These are phyloP conservation scores for Cynodonichthys magdalenae DNA, from an alignment of 2,797 vertebrate species.

Conservation along the genomic window DNA sequence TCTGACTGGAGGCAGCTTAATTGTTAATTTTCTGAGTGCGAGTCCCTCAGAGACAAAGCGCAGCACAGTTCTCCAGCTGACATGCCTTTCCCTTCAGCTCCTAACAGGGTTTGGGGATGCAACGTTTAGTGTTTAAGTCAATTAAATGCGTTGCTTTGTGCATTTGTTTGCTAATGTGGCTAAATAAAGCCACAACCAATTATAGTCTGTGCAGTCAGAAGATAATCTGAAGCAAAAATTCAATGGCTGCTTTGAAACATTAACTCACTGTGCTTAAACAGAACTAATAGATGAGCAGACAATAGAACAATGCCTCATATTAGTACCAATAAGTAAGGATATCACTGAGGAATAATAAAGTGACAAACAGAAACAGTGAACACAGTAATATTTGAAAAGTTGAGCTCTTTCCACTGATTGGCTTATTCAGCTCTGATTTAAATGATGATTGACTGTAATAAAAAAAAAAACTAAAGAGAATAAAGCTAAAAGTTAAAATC, in stretches of 20 bases:
- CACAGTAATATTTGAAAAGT: slow-evolving; percentile 34
- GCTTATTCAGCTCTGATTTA: slow-evolving; percentile 50
- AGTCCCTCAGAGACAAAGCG: slow-evolving; percentile 67
- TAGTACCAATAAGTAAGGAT: slow-evolving; percentile 8
- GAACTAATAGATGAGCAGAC: not conserved
- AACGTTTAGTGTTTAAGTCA: slow-evolving; percentile 58
- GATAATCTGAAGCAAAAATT: slow-evolving; percentile 2
- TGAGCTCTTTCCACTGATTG: slow-evolving; percentile 38
- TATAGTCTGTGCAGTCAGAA: not conserved
- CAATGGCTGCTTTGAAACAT: slow-evolving; percentile 6
- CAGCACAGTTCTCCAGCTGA: slow-evolving; percentile 42
- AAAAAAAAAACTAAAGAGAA: not conserved
- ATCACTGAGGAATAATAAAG: slow-evolving; percentile 1
- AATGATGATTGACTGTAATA: slow-evolving; percentile 2
- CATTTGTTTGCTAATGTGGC: slow-evolving; percentile 9
- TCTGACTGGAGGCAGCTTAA: slow-evolving; percentile 84
- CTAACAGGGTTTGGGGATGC: slow-evolving; percentile 30
- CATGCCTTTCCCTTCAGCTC: slow-evolving; percentile 26
- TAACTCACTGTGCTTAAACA: slow-evolving; percentile 1
- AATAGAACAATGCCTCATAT: not conserved
- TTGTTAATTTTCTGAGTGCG: slow-evolving; percentile 82
- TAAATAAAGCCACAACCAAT: slow-evolving; percentile 9
- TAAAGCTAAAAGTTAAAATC: not conserved
- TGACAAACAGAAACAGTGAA: slow-evolving; percentile 25
- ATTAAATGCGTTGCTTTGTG: slow-evolving; percentile 50